These are phyloP conservation scores for Pseudomyrmex concolor DNA, from an alignment of 1,140 invertebrate genomes.

Conservation along the genomic window DNA sequence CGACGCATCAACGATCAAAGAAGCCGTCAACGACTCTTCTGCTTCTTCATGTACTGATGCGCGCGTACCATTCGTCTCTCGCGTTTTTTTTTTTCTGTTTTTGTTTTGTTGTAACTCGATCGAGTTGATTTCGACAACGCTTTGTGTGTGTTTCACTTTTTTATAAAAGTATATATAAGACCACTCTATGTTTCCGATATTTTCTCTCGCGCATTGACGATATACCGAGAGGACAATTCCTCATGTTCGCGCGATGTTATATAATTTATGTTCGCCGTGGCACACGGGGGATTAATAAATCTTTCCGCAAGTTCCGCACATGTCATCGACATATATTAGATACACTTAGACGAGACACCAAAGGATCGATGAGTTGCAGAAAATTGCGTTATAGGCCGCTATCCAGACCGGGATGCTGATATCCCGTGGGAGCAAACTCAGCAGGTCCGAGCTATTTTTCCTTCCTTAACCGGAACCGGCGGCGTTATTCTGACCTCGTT, in stretches of 20 bases:
- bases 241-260: constrained; percentile 18
- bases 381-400: constrained; percentile 60
- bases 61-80: constrained; percentile 14
- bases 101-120: constrained; percentile 21
- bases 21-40: constrained; percentile 55
- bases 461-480: constrained; percentile 48
- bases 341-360: constrained; percentile 58
- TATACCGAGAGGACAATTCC: constrained; percentile 43
- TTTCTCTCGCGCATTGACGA: constrained; percentile 14
- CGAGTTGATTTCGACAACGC: not conserved
- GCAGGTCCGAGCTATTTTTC: constrained; percentile 71
- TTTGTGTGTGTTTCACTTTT: not conserved
- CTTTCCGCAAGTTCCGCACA: constrained; percentile 41
- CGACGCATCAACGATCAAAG: constrained; percentile 69
- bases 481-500: constrained; percentile 51
- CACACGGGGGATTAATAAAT: constrained; percentile 56
- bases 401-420: constrained; percentile 47
- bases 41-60: not conserved
- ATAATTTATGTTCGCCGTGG: not conserved
- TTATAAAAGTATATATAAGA: not conserved
- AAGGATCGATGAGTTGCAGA: constrained; percentile 65
- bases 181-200: not conserved
- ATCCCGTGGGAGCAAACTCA: constrained; percentile 73
- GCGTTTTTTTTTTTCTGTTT: constrained; percentile 25
- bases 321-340: constrained; percentile 58